Base-by-base conservation (phyloP, 2,113 vertebrate genomes). In the Cynocephalus volans region DNA sequence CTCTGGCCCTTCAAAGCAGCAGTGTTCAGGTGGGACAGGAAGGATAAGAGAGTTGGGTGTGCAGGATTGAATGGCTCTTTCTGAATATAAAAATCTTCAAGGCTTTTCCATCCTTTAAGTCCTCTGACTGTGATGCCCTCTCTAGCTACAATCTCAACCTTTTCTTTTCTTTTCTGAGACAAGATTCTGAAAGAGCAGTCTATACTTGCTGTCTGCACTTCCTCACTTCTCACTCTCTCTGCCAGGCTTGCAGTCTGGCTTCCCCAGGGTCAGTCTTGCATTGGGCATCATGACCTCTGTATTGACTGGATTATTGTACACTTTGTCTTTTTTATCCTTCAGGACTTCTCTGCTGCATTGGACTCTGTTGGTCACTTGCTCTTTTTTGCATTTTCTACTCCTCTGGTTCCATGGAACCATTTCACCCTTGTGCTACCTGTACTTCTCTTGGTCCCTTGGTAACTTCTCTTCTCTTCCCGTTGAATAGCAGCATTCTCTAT, bases 101-200 rank as follows among this genome's bases (percentile, higher is more conserved):
- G 33, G 0, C 50, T 72, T 90, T 90, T 72, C 31, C 41, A 52
- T 88, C 21, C 56, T 75, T 6, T 88, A 93, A 90, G 50, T 95
- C 10, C 36, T 93, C 45, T 58, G 58, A 48, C 41, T 45, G 9
- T 14, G 36, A 82, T 86, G 19, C 12, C 28, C 33, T 77, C n/a
- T 33, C 2, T 26, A 36, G 65, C 19, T 83, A 24, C 33, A 60
- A 50, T 72, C 76, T 54, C 60, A 52, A 4, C 36, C 26, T 24
- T 58, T 89, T 54, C 41, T 23, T 70, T 69, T 41, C 31, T 81
- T 73, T 79, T 69, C 58, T 28, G 60, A 77, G 12, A 70, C 10
- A 41, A 70, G 72, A 75, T 83, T 93, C 52, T 56, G 31, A 77
- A 83, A 52, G 56, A 18, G 21, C n/a, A 2, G 1, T 19, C 54